Evolutionary conservation across 2,888 invertebrate genomes (phyloP).

Genomic region (Tetragonisca angustula): DNA sequence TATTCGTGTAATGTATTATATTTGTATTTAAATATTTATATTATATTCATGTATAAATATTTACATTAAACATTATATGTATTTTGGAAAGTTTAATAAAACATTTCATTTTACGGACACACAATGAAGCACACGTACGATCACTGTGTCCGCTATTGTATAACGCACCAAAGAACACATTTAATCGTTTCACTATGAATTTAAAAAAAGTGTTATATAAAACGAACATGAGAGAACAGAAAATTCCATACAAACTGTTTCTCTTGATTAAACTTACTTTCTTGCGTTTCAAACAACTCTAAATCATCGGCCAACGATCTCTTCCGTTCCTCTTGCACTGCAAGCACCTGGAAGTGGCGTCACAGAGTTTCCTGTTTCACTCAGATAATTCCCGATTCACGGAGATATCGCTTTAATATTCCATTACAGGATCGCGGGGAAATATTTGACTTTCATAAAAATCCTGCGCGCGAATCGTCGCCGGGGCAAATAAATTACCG

Average conservation of each 20-base stretch:
- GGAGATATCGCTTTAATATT: not conserved
- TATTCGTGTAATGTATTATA: no score
- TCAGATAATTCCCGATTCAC: not conserved
- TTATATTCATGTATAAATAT: no score
- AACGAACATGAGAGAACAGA: not conserved
- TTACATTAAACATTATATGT: no score
- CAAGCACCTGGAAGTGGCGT: not conserved
- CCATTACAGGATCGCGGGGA: not conserved
- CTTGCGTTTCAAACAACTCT: not conserved
- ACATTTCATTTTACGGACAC: not conserved
- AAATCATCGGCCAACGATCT: not conserved
- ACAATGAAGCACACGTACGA: not conserved
- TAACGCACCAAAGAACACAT: not conserved
- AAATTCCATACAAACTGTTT: not conserved
- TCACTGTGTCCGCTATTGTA: not conserved
- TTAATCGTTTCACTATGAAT: not conserved
- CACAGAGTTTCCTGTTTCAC: not conserved
- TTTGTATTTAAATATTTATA: no score
- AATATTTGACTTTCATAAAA: constrained; percentile 11
- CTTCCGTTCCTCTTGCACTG: not conserved
- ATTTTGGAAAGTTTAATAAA: no score
- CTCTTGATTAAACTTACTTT: not conserved
- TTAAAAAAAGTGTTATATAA: no score
- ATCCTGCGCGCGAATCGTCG: not conserved
- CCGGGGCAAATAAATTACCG: constrained; percentile 4